These are phyloP conservation scores for Andinoacara biseriatus DNA, from an alignment of 2,113 vertebrate genomes.

Conservation along the genomic window DNA sequence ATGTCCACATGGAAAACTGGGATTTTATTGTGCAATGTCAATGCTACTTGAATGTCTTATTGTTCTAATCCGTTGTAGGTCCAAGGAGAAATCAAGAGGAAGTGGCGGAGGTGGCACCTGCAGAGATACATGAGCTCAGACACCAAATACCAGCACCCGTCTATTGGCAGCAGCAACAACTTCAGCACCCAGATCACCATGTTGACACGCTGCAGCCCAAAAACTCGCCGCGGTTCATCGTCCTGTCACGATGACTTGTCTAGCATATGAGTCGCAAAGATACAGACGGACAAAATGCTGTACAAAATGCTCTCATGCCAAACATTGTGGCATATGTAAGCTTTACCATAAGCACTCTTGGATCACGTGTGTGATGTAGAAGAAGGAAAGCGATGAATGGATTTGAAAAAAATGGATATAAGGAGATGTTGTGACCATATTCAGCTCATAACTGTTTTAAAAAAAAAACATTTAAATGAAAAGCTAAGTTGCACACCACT, in stretches of 20 bases:
- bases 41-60: neutral
- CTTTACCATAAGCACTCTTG: neutral
- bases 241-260: conserved; percentile 76
- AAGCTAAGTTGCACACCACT: neutral
- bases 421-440: neutral
- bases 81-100: conserved; percentile 97
- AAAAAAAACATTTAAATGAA: neutral
- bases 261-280: conserved; percentile 53
- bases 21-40: neutral
- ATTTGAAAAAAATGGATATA: neutral
- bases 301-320: conserved; percentile 16
- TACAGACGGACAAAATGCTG: neutral
- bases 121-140: conserved; percentile 94
- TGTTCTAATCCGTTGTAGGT: conserved; percentile 78
- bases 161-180: conserved; percentile 95
- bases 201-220: conserved; percentile 96
- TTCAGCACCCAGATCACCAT: conserved; percentile 98
- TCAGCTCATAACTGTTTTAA: neutral
- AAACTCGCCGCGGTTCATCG: conserved; percentile 81
- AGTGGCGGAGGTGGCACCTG: conserved; percentile 98
- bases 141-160: conserved; percentile 96
- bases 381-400: neutral
- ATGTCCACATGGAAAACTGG: neutral
- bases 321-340: neutral
- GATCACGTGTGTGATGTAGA: neutral